Percentiles rank a stretch among this genome's conserved stretches.
Conservation (phyloP, 2,113 vertebrate genomes). For the Lasiurus cinereus region DNA sequence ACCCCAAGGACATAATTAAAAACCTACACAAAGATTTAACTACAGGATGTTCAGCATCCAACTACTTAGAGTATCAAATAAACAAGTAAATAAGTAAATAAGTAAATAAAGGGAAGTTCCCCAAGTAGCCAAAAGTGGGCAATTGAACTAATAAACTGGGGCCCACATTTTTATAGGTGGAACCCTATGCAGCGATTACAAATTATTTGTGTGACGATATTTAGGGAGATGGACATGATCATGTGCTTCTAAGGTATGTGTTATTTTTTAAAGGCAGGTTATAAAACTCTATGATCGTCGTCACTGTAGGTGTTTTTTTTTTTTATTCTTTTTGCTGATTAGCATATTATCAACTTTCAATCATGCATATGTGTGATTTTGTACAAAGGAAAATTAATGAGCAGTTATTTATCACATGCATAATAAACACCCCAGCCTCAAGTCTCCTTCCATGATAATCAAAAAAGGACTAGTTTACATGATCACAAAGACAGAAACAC, state of each 20-base stretch:
- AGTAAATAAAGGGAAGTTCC: neutral
- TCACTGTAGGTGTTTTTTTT: neutral
- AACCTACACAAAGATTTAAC: neutral
- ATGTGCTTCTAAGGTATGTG: neutral
- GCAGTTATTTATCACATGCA: neutral
- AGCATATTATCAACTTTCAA: neutral
- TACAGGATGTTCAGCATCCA: neutral
- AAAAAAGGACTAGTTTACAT: neutral
- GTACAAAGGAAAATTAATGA: slow-evolving; percentile 26
- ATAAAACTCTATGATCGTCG: neutral
- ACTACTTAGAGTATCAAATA: neutral
- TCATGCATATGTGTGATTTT: slow-evolving; percentile 5
- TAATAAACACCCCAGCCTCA: slow-evolving; percentile 29
- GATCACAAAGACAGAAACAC: neutral
- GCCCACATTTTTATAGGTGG: neutral
- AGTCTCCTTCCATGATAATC: slow-evolving; percentile 4
- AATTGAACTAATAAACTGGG: neutral
- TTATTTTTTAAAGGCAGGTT: neutral
- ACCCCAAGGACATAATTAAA: neutral
- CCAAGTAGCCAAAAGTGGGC: neutral
- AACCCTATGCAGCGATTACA: neutral
- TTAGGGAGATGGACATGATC: neutral
- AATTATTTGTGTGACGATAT: slow-evolving; percentile 1
- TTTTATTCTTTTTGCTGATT: slow-evolving; percentile 40
- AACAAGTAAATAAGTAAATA: neutral